Base-by-base conservation (phyloP, 2,888 invertebrate species). In the Orthosia cruda region DNA sequence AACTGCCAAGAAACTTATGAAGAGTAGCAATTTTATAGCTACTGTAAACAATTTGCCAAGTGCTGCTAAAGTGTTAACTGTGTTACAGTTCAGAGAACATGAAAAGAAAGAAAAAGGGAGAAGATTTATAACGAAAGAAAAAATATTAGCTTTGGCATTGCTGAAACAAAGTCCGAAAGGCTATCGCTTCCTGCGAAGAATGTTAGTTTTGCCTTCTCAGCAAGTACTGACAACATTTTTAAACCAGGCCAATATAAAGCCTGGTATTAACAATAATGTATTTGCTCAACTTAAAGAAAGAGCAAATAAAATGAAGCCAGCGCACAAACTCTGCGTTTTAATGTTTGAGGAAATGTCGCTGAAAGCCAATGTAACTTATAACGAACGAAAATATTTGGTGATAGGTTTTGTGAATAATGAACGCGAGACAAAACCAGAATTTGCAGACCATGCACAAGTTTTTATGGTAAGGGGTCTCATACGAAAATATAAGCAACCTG, bases 401-500 rank as follows among this genome's bases (percentile, higher is more conserved):
- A 65, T 23, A 23, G 71, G 74, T 47, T 78, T 80, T 71, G 69
- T 69, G 0, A 58, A 26, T n/a, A 74, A 78, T 63, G 74, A 74
- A 3, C n/a, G 55, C 3, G 45, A 74, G 20, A 74, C 49, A 70
- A 47, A 23, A 55, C 55, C 13, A 12, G 70, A 78, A 26, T 71
- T 61, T 55, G 68, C 74, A 26, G 78, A 78, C 61, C 74, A 81
- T 26, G 74, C 63, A 18, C 78, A 69, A 20, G 78, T 78, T 0
- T 78, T 81, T 45, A 74, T 74, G 78, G 55, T 78, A 4, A 64
- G 70, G 40, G 87, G 88, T 7, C 20, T 88, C 5, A 50, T 83
- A 18, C 85, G 84, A 80, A 89, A 89, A 49, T 85, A 87, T 64
- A 88, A 87, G n/a, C 87, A 88, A 65, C 80, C 84, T 4, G 65